These are phyloP conservation scores for Enoplosus armatus DNA, from an alignment of 2,797 vertebrate genomes.

Conservation along the genomic window DNA sequence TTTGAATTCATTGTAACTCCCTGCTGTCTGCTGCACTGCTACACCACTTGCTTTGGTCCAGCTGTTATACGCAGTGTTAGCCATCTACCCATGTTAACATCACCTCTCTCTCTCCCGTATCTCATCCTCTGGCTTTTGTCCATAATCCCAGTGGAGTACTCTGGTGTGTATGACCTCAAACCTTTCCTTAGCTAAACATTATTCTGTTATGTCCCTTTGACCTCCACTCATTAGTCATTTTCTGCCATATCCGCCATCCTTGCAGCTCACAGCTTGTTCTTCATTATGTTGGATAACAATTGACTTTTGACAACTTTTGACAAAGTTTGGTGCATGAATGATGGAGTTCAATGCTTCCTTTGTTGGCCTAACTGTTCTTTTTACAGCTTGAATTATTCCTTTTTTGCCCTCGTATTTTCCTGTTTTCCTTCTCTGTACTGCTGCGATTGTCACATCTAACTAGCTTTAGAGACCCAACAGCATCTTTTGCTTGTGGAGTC, in stretches of 20 bases:
- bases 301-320: conserved; percentile 22
- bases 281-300: conserved; percentile 44
- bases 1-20: conserved; percentile 23
- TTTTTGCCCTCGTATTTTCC: conserved; percentile 48
- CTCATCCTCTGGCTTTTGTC: conserved; percentile 80
- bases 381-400: conserved; percentile 50
- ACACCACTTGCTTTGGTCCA: conserved; percentile 56
- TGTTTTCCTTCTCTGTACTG: conserved; percentile 34
- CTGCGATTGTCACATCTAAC: conserved; percentile 26
- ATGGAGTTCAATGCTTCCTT: conserved; percentile 47
- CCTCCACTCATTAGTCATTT: conserved; percentile 75
- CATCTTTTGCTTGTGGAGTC: conserved; percentile 68
- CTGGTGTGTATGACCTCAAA: conserved; percentile 87
- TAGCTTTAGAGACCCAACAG: conserved; percentile 40
- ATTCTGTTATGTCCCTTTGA: conserved; percentile 59
- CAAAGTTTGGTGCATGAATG: conserved; percentile 59
- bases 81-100: conserved; percentile 74
- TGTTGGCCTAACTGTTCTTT: conserved; percentile 64
- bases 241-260: conserved; percentile 55
- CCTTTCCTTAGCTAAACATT: conserved; percentile 79
- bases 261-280: conserved; percentile 54
- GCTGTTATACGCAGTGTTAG: conserved; percentile 54
- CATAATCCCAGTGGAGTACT: conserved; percentile 88
- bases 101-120: conserved; percentile 83
- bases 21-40: conserved; percentile 35